phyloP scores from a whole-genome alignment of 2,113 vertebrate genomes.

The Scopus umbretta region DNA sequence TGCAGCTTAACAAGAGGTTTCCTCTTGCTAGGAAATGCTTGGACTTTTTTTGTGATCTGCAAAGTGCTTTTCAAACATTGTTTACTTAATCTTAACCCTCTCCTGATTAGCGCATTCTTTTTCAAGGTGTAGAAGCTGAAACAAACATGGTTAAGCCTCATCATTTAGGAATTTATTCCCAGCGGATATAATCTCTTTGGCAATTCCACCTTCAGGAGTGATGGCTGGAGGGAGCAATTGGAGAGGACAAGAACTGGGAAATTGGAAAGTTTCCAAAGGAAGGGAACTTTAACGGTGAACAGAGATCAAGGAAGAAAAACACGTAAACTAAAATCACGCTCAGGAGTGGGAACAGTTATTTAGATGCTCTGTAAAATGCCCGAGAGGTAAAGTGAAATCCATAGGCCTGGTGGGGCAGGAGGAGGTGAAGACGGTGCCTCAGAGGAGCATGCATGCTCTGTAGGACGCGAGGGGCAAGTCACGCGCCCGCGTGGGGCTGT shows the following conservation, averaged over 20 bases:
- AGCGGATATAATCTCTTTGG: neutral
- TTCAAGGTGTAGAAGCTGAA: conserved; percentile 8
- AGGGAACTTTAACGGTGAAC: neutral
- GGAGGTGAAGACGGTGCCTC: neutral
- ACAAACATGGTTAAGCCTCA: neutral
- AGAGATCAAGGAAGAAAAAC: neutral
- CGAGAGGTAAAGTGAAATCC: neutral
- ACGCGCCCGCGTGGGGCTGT: rapidly evolving
- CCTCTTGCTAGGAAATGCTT: neutral
- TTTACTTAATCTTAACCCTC: conserved; percentile 2
- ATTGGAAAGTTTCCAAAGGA: neutral
- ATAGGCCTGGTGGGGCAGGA: neutral
- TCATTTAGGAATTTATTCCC: neutral
- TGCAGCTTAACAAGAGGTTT: neutral
- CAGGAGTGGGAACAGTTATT: neutral
- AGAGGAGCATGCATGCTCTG: neutral
- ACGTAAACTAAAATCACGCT: neutral
- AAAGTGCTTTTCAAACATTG: conserved; percentile 23
- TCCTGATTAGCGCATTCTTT: neutral
- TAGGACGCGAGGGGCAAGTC: neutral
- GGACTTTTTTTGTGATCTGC: neutral
- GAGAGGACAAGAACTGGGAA: neutral
- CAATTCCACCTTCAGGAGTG: neutral
- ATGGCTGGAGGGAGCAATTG: neutral
- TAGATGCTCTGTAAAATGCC: neutral